Evolutionary conservation across 2,888 invertebrate species (phyloP).

Genomic region (Epistrophe eligans): DNA sequence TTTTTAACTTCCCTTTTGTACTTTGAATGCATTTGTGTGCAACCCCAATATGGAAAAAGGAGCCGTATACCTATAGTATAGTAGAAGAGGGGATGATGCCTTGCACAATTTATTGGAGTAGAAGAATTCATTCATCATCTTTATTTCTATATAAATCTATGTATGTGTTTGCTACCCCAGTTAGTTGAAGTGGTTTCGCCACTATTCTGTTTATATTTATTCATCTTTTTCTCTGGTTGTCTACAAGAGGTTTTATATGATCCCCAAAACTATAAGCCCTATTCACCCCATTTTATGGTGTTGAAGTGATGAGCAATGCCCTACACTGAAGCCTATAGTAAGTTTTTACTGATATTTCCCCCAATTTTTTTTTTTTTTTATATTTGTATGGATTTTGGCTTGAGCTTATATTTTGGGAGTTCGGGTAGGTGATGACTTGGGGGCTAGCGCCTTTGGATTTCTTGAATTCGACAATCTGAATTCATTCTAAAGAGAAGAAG

Average conservation of each 20-base stretch:
- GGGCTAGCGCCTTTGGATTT: background rate
- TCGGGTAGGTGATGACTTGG: background rate
- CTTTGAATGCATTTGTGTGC: constrained; percentile 10
- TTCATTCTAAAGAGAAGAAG: constrained; percentile 19
- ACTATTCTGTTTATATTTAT: constrained; percentile 54
- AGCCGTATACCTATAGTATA: background rate
- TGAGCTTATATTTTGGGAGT: constrained; percentile 14
- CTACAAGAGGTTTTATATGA: constrained; percentile 35
- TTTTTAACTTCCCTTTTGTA: constrained; percentile 2
- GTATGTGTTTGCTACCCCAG: constrained; percentile 51
- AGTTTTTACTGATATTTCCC: constrained; percentile 16
- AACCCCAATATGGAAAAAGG: constrained; percentile 26
- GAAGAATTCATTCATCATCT: constrained; percentile 68
- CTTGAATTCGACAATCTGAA: constrained; percentile 38
- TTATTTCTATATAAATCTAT: constrained; percentile 34
- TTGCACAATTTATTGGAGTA: constrained; percentile 69
- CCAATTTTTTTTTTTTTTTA: constrained; percentile 24
- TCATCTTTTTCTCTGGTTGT: constrained; percentile 17
- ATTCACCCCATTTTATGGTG: constrained; percentile 21
- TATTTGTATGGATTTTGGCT: constrained; percentile 44
- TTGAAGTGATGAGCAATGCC: constrained; percentile 37
- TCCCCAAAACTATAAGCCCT: constrained; percentile 18
- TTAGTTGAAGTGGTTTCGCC: constrained; percentile 62
- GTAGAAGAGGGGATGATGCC: constrained; percentile 9
- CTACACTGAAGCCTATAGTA: background rate